These are phyloP conservation scores for Acleris emargana DNA, from an alignment of 2,888 invertebrate genomes.

Conservation along the genomic window DNA sequence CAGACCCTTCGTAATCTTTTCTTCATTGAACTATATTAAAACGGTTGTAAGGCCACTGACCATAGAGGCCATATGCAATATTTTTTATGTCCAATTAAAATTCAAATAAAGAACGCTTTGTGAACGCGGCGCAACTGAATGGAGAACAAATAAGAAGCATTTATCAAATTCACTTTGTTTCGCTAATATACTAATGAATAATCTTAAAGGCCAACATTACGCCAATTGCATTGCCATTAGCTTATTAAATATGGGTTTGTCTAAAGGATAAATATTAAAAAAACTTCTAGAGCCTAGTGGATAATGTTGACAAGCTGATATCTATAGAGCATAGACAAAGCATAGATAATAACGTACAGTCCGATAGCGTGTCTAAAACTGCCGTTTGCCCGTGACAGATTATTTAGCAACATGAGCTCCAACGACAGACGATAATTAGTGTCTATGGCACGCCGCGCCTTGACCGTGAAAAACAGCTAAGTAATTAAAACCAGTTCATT, in stretches of 20 bases:
- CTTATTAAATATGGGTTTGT: no score
- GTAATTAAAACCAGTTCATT: slow-evolving; percentile 28
- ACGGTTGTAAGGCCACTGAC: slow-evolving; percentile 39
- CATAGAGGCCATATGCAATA: slow-evolving; percentile 39
- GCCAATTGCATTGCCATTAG: not conserved
- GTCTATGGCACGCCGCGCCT: slow-evolving; percentile 14
- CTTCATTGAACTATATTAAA: slow-evolving; percentile 34
- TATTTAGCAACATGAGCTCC: slow-evolving; percentile 5
- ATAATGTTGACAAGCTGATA: no score
- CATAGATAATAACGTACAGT: not conserved
- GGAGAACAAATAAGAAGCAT: slow-evolving; percentile 2
- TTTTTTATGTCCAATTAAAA: slow-evolving; percentile 22
- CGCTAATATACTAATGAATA: not conserved
- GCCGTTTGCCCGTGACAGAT: slow-evolving; percentile 6
- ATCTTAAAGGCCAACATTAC: not conserved
- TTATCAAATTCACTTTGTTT: slow-evolving; percentile 10
- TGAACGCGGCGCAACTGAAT: slow-evolving; percentile 7
- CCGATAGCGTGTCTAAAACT: not conserved
- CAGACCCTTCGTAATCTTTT: slow-evolving; percentile 33
- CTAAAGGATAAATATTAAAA: no score
- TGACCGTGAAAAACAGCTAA: slow-evolving; percentile 37
- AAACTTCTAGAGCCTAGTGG: no score
- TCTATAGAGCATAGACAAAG: not conserved
- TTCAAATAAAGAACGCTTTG: slow-evolving; percentile 26
- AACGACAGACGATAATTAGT: slow-evolving; percentile 7